phyloP scores from a whole-genome alignment of 2,888 invertebrate genomes.

The Macaria liturata region DNA sequence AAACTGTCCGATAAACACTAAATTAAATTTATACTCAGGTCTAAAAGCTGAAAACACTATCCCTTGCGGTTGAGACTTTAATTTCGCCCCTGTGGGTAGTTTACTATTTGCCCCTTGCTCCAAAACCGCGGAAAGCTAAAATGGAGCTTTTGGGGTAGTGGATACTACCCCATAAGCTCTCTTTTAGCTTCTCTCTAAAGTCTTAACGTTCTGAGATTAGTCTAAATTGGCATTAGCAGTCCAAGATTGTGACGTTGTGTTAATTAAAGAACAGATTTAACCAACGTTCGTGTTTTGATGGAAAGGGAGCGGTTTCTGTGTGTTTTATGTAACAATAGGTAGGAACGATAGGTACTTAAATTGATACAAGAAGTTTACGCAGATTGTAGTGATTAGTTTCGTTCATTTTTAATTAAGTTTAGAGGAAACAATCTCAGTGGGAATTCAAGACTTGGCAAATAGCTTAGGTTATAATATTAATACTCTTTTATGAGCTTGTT shows the following conservation, averaged over 20 bases:
- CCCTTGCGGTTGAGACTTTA: slow-evolving; percentile 33
- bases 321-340: too few relatives aligned
- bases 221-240: slow-evolving; percentile 37
- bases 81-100: slow-evolving; percentile 41
- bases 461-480: too few relatives aligned
- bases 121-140: slow-evolving; percentile 30
- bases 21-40: too few relatives aligned
- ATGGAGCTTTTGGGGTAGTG: too few relatives aligned
- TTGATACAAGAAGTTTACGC: too few relatives aligned
- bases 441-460: too few relatives aligned
- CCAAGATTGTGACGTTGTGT: slow-evolving; percentile 25
- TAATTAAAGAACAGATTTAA: slow-evolving; percentile 27
- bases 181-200: slow-evolving; percentile 39
- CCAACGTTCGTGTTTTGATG: slow-evolving; percentile 24
- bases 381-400: too few relatives aligned
- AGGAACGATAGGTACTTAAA: too few relatives aligned
- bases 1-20: too few relatives aligned
- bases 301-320: not conserved
- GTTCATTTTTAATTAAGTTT: too few relatives aligned
- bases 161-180: slow-evolving; percentile 39
- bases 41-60: slow-evolving; percentile 15
- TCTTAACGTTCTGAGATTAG: slow-evolving; percentile 35
- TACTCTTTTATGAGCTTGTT: too few relatives aligned
- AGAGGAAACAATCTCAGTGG: too few relatives aligned
- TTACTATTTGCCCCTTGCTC: slow-evolving; percentile 45